phyloP scores from a whole-genome alignment of 1,140 invertebrate species.

The Sminthurides bifidus region DNA sequence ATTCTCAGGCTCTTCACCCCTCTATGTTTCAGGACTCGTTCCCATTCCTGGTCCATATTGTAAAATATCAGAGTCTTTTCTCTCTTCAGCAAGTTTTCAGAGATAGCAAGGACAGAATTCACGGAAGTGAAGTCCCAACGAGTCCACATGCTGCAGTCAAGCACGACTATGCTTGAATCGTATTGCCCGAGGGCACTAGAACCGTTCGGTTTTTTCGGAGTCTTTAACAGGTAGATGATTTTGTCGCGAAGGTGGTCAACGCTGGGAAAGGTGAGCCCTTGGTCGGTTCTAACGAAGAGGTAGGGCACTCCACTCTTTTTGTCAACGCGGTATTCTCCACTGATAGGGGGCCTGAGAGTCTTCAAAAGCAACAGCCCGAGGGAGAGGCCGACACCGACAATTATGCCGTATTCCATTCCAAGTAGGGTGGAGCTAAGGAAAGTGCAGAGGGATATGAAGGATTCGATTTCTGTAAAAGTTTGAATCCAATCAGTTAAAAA shows the following conservation, averaged over 20 bases:
- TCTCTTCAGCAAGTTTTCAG: background rate
- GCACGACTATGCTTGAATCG: background rate
- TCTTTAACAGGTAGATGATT: background rate
- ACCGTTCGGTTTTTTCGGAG: too few relatives aligned
- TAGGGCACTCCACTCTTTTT: background rate
- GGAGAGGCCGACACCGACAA: background rate
- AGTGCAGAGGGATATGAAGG: background rate
- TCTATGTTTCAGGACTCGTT: too few relatives aligned
- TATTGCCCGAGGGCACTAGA: background rate
- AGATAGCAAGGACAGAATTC: background rate
- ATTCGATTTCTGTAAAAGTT: background rate
- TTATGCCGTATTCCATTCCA: background rate
- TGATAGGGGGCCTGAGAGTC: background rate
- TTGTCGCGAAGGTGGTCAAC: background rate
- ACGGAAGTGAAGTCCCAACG: background rate
- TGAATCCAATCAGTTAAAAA: background rate
- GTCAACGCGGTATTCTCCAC: background rate
- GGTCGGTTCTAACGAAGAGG: background rate
- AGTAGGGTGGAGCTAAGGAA: background rate
- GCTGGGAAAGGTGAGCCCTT: background rate
- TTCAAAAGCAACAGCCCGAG: background rate
- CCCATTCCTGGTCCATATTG: too few relatives aligned
- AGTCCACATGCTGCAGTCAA: background rate
- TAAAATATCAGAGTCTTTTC: background rate
- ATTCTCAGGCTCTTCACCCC: too few relatives aligned